phyloP scores from a whole-genome alignment of 1,140 invertebrate species.

The Caenorhabditis brenneri region DNA sequence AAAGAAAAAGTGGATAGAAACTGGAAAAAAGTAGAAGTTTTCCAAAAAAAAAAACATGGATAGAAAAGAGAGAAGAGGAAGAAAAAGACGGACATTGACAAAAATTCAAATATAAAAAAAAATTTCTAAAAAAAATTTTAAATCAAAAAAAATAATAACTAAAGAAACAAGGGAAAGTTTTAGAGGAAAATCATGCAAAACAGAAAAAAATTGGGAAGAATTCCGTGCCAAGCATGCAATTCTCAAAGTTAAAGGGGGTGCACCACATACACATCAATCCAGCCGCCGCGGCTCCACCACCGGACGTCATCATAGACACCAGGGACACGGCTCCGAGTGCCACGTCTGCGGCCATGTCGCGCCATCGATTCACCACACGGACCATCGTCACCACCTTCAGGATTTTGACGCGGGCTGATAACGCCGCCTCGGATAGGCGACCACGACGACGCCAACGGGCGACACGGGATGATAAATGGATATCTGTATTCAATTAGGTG shows the following conservation, averaged over 20 bases:
- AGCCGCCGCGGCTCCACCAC: neutral
- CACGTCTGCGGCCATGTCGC: conserved; percentile 40
- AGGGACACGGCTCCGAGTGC: conserved; percentile 49
- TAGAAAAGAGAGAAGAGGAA: neutral
- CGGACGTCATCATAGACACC: conserved; percentile 51
- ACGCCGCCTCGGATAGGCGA: conserved; percentile 57
- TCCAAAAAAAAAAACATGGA: too few species aligned
- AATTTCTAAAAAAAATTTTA: too few species aligned
- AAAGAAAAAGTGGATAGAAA: neutral
- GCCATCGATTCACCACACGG: conserved; percentile 63
- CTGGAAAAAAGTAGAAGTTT: neutral
- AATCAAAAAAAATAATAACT: too few species aligned
- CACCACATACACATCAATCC: conserved; percentile 20
- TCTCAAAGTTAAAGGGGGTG: neutral
- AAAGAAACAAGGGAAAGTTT: too few species aligned
- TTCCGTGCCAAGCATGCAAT: neutral
- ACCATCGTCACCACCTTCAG: conserved; percentile 68
- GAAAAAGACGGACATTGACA: neutral
- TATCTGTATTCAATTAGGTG: too few species aligned
- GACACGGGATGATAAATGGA: conserved; percentile 18
- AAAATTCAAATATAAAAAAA: neutral
- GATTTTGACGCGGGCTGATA: conserved; percentile 62
- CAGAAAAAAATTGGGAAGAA: too few species aligned
- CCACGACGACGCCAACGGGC: conserved; percentile 57
- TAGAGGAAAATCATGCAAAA: too few species aligned